Base-by-base conservation (phyloP, 2,888 invertebrate species). In the Syrista parreyssii region DNA sequence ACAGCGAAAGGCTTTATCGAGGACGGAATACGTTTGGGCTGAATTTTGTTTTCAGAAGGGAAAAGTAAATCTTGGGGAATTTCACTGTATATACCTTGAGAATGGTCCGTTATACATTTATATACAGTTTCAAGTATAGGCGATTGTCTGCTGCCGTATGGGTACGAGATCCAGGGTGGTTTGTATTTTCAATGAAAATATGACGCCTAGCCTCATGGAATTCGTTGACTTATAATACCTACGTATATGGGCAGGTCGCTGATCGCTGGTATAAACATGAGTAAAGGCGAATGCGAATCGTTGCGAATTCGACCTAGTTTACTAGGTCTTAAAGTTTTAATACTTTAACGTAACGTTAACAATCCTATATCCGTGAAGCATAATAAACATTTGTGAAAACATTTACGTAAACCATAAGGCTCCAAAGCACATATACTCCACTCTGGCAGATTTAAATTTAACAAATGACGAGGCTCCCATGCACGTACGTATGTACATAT, bases 391-490 rank as follows among this genome's bases (percentile, higher is more conserved):
- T 55, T 9, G 9, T 23, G 23, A 15, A 55, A 55, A 55, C 23
- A 23, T 55, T 23, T 55, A 23, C 23, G 23, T 9, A 55, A 55
- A 55, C 23, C 55, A 55, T 23, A 55, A 15, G 23, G 55, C 55
- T 55, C 55, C 23, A 55, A 55, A 55, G 55, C 55, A 55, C 55
- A 55, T 55, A 55, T 23, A 55, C 55, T 15, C 55, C 9, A 23
- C 23, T 55, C 55, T 55, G 55, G 23, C 55, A 55, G 71, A 71
- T 71, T 71, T 71, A 71, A 71, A 71, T 71, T 71, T 71, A 71
- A 71, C 71, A 71, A 71, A 71, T 33, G 71, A 71, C 71, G 71
- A 31, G 71, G 31, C 12, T 55, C 23, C 55, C 23, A 23, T 23
- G 55, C 55, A 55, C 55, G 23, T 23, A 23, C 1, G 6, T 9